A percentile compares a stretch with the other conserved stretches of the same genome.
Evolutionary conservation across 2,797 vertebrate genomes (phyloP).

Genomic region (Macrochelys suwanniensis): DNA sequence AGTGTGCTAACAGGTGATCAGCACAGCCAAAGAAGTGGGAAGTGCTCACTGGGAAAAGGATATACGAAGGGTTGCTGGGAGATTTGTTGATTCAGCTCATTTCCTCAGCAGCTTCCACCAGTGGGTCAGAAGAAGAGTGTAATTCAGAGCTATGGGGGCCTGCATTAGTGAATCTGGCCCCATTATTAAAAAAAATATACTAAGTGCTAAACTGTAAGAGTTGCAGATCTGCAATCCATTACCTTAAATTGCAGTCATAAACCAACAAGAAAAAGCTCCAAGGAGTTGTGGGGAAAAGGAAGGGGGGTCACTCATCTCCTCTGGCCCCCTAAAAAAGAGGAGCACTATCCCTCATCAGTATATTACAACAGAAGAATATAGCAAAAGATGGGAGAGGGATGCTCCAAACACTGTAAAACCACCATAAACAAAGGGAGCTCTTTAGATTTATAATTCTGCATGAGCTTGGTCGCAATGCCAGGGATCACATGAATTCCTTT

Average conservation of each 20-base stretch:
- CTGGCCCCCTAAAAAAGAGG: not conserved
- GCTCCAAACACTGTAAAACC: not conserved
- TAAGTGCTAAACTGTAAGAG: not conserved
- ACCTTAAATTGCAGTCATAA: not conserved
- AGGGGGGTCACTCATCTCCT: fast-evolving
- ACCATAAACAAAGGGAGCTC: conserved; percentile 23
- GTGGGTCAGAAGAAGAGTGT: not conserved
- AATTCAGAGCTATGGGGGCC: not conserved
- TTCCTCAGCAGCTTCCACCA: not conserved
- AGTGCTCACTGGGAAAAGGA: not conserved
- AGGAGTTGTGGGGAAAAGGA: not conserved
- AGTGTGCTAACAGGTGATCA: conserved; percentile 14
- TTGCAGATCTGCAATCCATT: fast-evolving
- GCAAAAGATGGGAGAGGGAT: not conserved
- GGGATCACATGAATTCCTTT: not conserved
- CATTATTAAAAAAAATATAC: not conserved
- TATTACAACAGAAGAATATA: not conserved
- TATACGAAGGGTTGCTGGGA: not conserved
- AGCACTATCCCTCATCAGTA: not conserved
- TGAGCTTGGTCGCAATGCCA: not conserved
- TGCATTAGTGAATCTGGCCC: not conserved
- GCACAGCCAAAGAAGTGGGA: not conserved
- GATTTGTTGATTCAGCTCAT: not conserved
- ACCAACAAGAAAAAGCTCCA: not conserved
- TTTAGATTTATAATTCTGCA: not conserved